Evolutionary conservation across 2,797 vertebrate genomes (phyloP).

Genomic region (Erithacus rubecula): DNA sequence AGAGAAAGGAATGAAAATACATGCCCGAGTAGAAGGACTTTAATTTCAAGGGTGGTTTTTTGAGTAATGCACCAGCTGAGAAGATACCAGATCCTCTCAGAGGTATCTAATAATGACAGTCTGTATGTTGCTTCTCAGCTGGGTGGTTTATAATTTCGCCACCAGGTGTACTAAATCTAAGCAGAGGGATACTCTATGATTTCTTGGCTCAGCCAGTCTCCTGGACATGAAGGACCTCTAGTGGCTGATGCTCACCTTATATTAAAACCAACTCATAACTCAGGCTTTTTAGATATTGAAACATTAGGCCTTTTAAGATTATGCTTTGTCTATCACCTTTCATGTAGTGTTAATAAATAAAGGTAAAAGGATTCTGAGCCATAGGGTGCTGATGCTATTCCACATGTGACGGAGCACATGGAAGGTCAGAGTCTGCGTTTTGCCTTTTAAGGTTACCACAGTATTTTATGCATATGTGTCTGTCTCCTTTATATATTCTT

Average conservation of each 20-base stretch:
- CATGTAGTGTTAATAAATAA: background rate
- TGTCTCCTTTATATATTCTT: background rate
- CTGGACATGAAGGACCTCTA: constrained; percentile 60
- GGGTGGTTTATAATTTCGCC: background rate
- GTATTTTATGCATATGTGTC: accelerated
- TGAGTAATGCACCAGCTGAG: background rate
- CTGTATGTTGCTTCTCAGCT: background rate
- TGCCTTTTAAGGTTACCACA: background rate
- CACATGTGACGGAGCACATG: background rate
- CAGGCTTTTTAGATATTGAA: background rate
- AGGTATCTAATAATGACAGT: background rate
- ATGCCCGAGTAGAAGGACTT: background rate
- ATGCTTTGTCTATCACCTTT: background rate
- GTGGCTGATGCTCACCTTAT: constrained; percentile 21
- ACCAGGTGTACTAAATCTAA: background rate
- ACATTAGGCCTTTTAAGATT: background rate
- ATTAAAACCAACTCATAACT: background rate
- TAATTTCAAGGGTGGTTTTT: background rate
- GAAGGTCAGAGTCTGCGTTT: background rate
- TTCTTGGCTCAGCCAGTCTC: background rate
- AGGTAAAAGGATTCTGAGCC: background rate
- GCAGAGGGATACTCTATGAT: background rate
- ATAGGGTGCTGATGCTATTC: background rate
- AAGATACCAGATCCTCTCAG: background rate
- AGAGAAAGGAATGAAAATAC: background rate